Conservation (phyloP, 2,888 invertebrate species). For the Strigamia maritima region DNA sequence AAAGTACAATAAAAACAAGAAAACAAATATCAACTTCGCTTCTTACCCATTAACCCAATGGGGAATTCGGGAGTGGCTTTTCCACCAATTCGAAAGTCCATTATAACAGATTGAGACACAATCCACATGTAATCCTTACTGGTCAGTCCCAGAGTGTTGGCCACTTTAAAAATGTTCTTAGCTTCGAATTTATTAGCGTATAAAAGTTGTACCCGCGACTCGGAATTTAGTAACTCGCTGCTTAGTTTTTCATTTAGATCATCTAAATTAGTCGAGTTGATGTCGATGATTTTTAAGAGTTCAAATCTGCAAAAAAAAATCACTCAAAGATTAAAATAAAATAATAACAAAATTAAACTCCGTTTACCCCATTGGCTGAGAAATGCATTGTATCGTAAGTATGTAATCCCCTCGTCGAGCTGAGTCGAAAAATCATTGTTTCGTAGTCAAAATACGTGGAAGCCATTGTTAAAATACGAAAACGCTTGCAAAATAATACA, state of each 20-base stretch:
- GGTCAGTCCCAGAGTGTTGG: conserved; percentile 46
- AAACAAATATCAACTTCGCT: background rate
- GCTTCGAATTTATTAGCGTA: conserved; percentile 45
- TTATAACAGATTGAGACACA: conserved; percentile 50
- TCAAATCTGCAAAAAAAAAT: background rate
- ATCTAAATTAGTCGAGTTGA: background rate
- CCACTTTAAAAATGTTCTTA: conserved; percentile 45
- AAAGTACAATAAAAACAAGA: background rate
- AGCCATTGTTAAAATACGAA: too few species aligned
- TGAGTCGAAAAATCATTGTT: too few species aligned
- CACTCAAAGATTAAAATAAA: background rate
- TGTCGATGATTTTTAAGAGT: background rate
- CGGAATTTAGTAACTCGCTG: conserved; percentile 69
- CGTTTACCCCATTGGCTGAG: too few species aligned
- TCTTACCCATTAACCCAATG: conserved; percentile 79
- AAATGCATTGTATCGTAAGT: too few species aligned
- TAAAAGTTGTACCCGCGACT: conserved; percentile 49
- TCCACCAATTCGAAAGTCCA: conserved; percentile 47
- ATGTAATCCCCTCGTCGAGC: too few species aligned
- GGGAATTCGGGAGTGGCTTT: conserved; percentile 69
- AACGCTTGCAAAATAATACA: too few species aligned
- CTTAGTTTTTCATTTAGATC: background rate
- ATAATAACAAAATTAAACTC: background rate
- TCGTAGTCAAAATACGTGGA: too few species aligned
- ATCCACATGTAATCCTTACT: conserved; percentile 50